Conservation (phyloP, 2,797 vertebrate species). For the Rhabdomys pumilio region DNA sequence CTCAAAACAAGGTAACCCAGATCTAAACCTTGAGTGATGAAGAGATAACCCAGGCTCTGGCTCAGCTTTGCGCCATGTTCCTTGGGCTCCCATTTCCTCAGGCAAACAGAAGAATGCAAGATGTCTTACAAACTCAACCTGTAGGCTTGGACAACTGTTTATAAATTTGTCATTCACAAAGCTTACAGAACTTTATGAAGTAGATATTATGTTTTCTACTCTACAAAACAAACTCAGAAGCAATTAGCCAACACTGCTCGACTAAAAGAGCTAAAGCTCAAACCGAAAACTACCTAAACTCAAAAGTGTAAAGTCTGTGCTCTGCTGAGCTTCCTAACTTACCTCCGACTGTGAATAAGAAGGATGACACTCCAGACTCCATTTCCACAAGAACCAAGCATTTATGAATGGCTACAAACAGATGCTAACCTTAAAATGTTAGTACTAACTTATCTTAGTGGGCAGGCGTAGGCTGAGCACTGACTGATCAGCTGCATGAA, state of each 20-base stretch:
- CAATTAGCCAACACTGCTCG: not conserved
- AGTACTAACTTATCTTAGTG: conserved; percentile 46
- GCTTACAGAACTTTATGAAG: not conserved
- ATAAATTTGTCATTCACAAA: conserved; percentile 21
- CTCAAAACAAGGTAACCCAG: conserved; percentile 73
- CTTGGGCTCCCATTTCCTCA: not conserved
- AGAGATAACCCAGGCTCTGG: conserved; percentile 75
- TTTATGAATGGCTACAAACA: conserved; percentile 34
- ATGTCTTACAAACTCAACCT: conserved; percentile 1
- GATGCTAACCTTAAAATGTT: conserved; percentile 32
- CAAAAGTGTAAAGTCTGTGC: conserved; percentile 16
- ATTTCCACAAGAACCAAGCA: conserved; percentile 36
- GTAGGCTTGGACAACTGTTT: not conserved
- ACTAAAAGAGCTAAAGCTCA: conserved; percentile 38
- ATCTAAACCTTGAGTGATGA: conserved; percentile 64
- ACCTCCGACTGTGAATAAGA: conserved; percentile 21
- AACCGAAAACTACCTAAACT: conserved; percentile 38
- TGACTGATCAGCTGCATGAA: not conserved
- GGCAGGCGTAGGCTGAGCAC: not conserved
- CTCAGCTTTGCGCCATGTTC: conserved; percentile 11
- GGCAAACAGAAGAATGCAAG: not conserved
- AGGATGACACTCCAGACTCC: not conserved
- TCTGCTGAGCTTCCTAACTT: not conserved
- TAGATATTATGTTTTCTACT: conserved; percentile 6
- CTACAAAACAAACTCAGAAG: conserved; percentile 31